These are phyloP conservation scores for Etheostoma nigrum DNA, from an alignment of 2,797 vertebrate genomes.

Conservation along the genomic window DNA sequence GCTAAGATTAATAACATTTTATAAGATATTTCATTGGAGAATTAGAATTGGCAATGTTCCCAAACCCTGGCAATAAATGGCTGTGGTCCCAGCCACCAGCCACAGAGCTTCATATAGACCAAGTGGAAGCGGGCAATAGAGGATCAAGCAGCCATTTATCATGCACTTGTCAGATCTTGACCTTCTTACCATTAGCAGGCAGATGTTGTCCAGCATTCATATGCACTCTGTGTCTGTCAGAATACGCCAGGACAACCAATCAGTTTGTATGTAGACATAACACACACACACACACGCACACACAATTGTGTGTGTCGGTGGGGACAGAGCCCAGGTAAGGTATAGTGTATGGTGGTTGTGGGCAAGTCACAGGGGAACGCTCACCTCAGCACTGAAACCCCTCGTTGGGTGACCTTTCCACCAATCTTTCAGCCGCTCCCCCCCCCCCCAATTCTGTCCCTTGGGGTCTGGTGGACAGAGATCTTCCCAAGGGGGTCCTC, in stretches of 20 bases:
- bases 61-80: constrained; percentile 24
- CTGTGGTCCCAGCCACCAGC: constrained; percentile 10
- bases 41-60: not conserved
- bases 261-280: constrained; percentile 24
- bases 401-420: constrained; percentile 62
- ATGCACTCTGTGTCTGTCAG: constrained; percentile 25
- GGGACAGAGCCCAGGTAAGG: constrained; percentile 10
- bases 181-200: constrained; percentile 77
- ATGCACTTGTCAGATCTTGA: constrained; percentile 79
- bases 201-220: constrained; percentile 67
- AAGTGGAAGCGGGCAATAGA: constrained; percentile 68
- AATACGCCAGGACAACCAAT: constrained; percentile 18
- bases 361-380: constrained; percentile 55
- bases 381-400: constrained; percentile 55
- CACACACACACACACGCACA: constrained; percentile 2
- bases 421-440: constrained; percentile 36
- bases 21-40: not conserved
- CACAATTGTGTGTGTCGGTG: not conserved
- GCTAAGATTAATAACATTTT: not conserved
- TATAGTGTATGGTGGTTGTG: constrained; percentile 33
- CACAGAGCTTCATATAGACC: constrained; percentile 54
- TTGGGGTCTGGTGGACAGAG: constrained; percentile 48
- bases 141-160: constrained; percentile 79
- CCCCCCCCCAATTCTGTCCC: constrained; percentile 33
- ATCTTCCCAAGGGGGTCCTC: constrained; percentile 68